Evolutionary conservation across 2,888 invertebrate species (phyloP).

Genomic region (Gymnosoma rotundatum): DNA sequence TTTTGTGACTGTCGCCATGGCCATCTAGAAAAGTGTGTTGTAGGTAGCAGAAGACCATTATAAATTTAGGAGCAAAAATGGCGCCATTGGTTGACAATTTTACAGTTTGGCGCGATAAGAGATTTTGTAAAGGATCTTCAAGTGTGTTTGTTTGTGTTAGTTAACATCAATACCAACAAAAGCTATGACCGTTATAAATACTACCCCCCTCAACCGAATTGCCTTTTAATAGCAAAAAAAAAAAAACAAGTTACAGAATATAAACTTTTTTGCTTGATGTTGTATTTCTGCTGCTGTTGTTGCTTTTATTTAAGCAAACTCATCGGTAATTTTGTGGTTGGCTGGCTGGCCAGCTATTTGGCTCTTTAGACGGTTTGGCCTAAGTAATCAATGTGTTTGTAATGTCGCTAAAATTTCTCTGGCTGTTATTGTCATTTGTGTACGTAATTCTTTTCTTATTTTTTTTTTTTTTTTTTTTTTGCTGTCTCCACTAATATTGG

Average conservation of each 20-base stretch:
- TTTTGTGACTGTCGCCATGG: constrained; percentile 62
- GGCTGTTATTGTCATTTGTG: constrained; percentile 61
- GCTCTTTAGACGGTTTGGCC: constrained; percentile 61
- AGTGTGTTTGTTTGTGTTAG: constrained; percentile 16
- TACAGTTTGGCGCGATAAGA: constrained; percentile 70
- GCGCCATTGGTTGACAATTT: constrained; percentile 69
- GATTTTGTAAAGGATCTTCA: constrained; percentile 62
- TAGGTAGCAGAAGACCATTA: constrained; percentile 62
- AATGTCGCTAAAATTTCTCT: constrained; percentile 50
- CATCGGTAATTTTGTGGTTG: constrained; percentile 73
- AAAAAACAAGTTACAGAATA: constrained; percentile 1
- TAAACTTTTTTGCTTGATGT: constrained; percentile 53
- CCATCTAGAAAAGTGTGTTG: constrained; percentile 34
- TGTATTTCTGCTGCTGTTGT: constrained; percentile 4
- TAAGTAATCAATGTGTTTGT: constrained; percentile 68
- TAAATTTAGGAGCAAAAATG: constrained; percentile 64
- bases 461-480: neutral
- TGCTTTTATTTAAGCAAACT: constrained; percentile 66
- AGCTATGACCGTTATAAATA: constrained; percentile 69
- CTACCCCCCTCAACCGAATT: neutral
- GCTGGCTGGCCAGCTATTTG: constrained; percentile 69
- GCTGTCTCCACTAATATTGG: constrained; percentile 39
- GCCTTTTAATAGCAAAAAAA: constrained; percentile 34
- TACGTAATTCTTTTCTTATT: constrained; percentile 35
- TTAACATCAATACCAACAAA: constrained; percentile 59